Conservation (phyloP, 2,113 vertebrate species). For the Scomber scombrus region DNA sequence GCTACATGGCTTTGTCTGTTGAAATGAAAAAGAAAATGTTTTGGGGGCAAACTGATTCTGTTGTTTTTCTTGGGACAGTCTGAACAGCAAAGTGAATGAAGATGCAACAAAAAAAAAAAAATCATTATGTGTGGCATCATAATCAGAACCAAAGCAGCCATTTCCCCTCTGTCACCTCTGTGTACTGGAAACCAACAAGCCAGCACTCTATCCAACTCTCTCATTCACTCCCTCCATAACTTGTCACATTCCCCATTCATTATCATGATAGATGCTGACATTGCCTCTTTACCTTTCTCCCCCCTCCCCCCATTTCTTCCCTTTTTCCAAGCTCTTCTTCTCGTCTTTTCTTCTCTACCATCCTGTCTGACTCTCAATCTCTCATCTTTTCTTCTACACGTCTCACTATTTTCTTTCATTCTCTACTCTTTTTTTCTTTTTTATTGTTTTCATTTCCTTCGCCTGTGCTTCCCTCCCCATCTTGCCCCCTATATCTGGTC, state of each 20-base stretch:
- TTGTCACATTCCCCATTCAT: slow-evolving; percentile 67
- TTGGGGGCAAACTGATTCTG: too few relatives aligned
- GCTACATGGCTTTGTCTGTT: too few relatives aligned
- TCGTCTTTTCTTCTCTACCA: neutral
- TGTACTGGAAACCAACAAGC: slow-evolving; percentile 71
- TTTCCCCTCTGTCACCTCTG: slow-evolving; percentile 81
- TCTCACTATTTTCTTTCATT: neutral
- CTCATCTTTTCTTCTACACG: neutral
- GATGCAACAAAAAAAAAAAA: slow-evolving; percentile 85
- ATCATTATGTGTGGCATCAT: slow-evolving; percentile 89
- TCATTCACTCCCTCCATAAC: slow-evolving; percentile 51
- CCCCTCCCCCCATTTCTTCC: slow-evolving; percentile 5
- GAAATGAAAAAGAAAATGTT: too few relatives aligned
- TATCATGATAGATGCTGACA: slow-evolving; percentile 88
- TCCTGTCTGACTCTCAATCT: neutral
- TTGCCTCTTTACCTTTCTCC: slow-evolving; percentile 67
- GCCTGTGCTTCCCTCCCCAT: neutral
- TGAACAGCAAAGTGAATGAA: slow-evolving; percentile 45
- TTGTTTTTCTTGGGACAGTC: too few relatives aligned
- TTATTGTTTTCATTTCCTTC: slow-evolving; percentile 31
- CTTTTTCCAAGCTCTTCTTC: neutral
- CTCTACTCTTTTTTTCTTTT: slow-evolving; percentile 31
- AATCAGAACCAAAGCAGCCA: slow-evolving; percentile 88
- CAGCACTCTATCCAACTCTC: slow-evolving; percentile 55
- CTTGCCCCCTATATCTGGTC: slow-evolving; percentile 47